Evolutionary conservation across 2,797 vertebrate species (phyloP).

Genomic region (Ispidina lecontei): DNA sequence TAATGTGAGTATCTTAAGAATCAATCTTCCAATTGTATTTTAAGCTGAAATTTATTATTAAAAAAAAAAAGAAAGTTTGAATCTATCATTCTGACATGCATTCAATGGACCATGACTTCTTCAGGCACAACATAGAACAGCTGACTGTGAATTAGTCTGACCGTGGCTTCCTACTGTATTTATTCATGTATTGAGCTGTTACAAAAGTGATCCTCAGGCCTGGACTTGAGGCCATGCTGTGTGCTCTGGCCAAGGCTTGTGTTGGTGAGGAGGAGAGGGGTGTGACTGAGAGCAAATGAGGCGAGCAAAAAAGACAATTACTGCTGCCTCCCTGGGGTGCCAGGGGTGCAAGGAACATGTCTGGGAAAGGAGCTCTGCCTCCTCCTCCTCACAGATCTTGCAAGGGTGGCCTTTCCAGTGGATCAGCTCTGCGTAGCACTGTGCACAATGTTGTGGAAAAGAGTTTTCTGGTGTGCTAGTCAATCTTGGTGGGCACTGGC

Average conservation of each 20-base stretch:
- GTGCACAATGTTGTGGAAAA: rapidly evolving
- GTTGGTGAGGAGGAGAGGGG: neutral
- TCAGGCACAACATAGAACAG: constrained; percentile 33
- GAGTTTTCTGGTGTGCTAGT: rapidly evolving
- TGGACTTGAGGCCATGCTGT: rapidly evolving
- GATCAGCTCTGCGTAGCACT: rapidly evolving
- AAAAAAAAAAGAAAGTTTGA: neutral
- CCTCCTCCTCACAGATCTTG: neutral
- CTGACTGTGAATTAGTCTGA: constrained; percentile 20
- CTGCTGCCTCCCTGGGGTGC: neutral
- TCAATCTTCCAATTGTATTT: constrained; percentile 65
- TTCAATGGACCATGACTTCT: constrained; percentile 22
- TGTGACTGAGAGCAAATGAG: neutral
- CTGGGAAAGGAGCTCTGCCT: neutral
- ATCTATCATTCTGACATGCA: constrained; percentile 48
- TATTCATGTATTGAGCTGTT: neutral
- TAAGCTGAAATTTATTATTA: neutral
- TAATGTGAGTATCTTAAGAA: constrained; percentile 54
- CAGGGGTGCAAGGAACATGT: rapidly evolving
- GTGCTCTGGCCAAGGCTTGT: rapidly evolving
- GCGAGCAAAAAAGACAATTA: neutral
- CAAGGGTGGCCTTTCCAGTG: neutral
- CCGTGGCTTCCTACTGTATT: neutral
- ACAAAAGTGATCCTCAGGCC: neutral
- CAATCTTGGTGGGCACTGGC: neutral